phyloP scores from a whole-genome alignment of 1,140 invertebrate species.

The Drosophila pseudoananassae region DNA sequence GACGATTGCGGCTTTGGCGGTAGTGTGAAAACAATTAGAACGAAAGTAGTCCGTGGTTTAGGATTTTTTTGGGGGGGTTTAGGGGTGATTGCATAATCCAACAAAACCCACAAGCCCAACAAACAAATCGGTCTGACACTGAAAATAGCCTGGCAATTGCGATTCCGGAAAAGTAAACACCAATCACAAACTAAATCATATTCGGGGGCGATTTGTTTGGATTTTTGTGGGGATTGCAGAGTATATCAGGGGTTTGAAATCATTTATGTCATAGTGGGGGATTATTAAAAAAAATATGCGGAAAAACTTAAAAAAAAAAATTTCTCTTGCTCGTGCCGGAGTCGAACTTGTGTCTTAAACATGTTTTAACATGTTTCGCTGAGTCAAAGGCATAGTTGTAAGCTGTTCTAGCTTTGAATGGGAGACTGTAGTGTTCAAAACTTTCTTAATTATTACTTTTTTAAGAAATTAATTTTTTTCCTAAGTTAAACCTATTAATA shows the following conservation, averaged over 20 bases:
- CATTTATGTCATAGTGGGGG: not conserved
- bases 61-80: not conserved
- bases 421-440: too few species aligned
- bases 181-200: not conserved
- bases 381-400: too few species aligned
- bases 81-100: constrained; percentile 30
- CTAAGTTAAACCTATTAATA: too few species aligned
- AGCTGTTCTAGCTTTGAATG: too few species aligned
- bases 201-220: not conserved
- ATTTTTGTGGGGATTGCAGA: not conserved
- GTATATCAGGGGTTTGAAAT: not conserved
- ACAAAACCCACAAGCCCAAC: not conserved
- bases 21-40: constrained; percentile 78
- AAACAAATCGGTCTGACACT: not conserved
- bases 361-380: too few species aligned
- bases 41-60: constrained; percentile 18
- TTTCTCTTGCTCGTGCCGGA: too few species aligned
- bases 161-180: not conserved
- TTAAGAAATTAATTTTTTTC: too few species aligned
- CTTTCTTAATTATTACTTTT: too few species aligned
- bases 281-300: too few species aligned
- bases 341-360: too few species aligned
- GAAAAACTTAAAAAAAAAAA: too few species aligned
- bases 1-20: constrained; percentile 66
- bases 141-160: not conserved